phyloP scores from a whole-genome alignment of 2,888 invertebrate species.

The Drosophila borborema region DNA sequence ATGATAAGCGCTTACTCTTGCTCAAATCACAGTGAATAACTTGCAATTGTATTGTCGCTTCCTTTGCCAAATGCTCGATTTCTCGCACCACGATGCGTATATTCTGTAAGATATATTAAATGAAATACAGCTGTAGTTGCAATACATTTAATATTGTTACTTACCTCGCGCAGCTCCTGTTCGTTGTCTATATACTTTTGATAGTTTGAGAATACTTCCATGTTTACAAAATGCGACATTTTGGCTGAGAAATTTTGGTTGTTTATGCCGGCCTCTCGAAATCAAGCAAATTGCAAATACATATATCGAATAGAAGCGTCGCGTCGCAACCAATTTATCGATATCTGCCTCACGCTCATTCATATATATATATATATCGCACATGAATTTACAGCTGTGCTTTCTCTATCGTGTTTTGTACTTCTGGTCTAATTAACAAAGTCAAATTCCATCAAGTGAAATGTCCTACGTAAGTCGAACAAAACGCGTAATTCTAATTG shows the following conservation, averaged over 20 bases:
- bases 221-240: constrained; percentile 86
- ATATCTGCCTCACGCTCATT: constrained; percentile 5
- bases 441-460: constrained; percentile 27
- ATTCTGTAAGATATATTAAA: constrained; percentile 59
- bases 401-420: constrained; percentile 21
- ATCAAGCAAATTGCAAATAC: constrained; percentile 4
- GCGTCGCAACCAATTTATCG: constrained; percentile 26
- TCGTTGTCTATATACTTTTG: constrained; percentile 92
- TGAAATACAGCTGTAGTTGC: neutral
- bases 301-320: constrained; percentile 24
- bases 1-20: constrained; percentile 86
- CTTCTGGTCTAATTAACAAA: constrained; percentile 27
- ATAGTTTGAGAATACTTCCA: constrained; percentile 90
- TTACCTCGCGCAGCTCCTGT: constrained; percentile 92
- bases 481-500: neutral
- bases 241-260: constrained; percentile 47
- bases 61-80: constrained; percentile 91
- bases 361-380: neutral
- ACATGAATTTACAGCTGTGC: constrained; percentile 30
- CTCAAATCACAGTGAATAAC: constrained; percentile 91
- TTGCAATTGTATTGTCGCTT: constrained; percentile 92
- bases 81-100: constrained; percentile 86
- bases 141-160: neutral
- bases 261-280: constrained; percentile 44
- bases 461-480: constrained; percentile 80